Percentiles rank a stretch among this genome's conserved stretches.
Conservation (phyloP, 1,140 invertebrate genomes). For the Saccostrea glomerata region DNA sequence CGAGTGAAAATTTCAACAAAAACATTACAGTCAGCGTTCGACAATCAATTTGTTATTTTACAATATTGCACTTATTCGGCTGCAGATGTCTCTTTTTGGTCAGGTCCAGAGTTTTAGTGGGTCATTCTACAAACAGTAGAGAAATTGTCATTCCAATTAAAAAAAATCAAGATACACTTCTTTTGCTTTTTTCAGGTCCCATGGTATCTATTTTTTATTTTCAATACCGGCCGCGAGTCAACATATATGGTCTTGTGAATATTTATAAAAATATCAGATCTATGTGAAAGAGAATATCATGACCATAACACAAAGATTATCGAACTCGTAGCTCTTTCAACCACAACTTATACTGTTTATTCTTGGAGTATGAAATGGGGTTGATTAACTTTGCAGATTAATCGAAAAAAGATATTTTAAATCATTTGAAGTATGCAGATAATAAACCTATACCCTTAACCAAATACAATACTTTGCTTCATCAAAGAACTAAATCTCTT, state of each 20-base stretch:
- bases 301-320: too few relatives aligned
- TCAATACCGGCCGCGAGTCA: slow-evolving; percentile 16
- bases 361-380: background rate
- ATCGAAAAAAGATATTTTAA: background rate
- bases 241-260: background rate
- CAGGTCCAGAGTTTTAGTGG: too few relatives aligned
- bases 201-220: background rate
- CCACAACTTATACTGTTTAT: background rate
- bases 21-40: too few relatives aligned
- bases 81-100: too few relatives aligned
- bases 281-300: too few relatives aligned
- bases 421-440: background rate
- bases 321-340: background rate
- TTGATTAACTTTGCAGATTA: background rate
- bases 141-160: too few relatives aligned
- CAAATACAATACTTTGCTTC: background rate
- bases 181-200: background rate
- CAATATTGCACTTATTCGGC: too few relatives aligned
- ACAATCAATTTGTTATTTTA: too few relatives aligned
- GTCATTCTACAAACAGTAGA: too few relatives aligned
- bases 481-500: background rate
- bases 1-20: too few relatives aligned
- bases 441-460: background rate
- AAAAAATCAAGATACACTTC: too few relatives aligned
- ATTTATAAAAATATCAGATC: background rate